These are phyloP conservation scores for Hydractinia symbiolongicarpus DNA, from an alignment of 30 jellyfish, hydroid and myxozoan genomes.

Conservation along the genomic window DNA sequence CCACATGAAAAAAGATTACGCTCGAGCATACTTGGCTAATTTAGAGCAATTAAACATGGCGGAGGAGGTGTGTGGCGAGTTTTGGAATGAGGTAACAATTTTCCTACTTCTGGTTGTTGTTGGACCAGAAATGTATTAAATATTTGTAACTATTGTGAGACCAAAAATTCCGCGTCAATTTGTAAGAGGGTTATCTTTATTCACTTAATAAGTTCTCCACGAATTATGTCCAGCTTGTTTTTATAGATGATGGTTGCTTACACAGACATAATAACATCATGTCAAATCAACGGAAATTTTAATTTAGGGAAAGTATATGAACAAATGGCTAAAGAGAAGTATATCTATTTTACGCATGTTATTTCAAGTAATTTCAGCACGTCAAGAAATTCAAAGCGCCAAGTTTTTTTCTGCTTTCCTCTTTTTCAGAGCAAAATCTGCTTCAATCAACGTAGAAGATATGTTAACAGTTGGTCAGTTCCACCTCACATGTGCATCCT, in stretches of 20 bases:
- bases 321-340: slow-evolving; percentile 21
- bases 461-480: not conserved
- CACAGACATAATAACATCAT: slow-evolving; percentile 15
- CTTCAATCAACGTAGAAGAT: slow-evolving; percentile 15
- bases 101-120: too few relatives aligned
- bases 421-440: not conserved
- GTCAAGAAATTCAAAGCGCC: not conserved
- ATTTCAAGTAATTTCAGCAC: not conserved
- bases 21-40: slow-evolving; percentile 51
- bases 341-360: not conserved
- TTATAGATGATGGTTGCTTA: slow-evolving; percentile 16
- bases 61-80: slow-evolving; percentile 77
- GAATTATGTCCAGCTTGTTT: too few relatives aligned
- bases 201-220: too few relatives aligned
- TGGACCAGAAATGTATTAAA: too few relatives aligned
- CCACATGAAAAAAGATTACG: slow-evolving; percentile 33
- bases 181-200: too few relatives aligned
- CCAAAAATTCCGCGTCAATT: too few relatives aligned
- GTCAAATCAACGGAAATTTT: slow-evolving; percentile 12
- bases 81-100: slow-evolving; percentile 58
- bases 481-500: not conserved
- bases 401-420: not conserved
- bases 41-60: slow-evolving; percentile 78
- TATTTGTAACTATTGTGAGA: too few relatives aligned
- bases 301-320: slow-evolving; percentile 21